These are phyloP conservation scores for Halocaridina rubra DNA, from an alignment of 2,888 invertebrate genomes.

Conservation along the genomic window DNA sequence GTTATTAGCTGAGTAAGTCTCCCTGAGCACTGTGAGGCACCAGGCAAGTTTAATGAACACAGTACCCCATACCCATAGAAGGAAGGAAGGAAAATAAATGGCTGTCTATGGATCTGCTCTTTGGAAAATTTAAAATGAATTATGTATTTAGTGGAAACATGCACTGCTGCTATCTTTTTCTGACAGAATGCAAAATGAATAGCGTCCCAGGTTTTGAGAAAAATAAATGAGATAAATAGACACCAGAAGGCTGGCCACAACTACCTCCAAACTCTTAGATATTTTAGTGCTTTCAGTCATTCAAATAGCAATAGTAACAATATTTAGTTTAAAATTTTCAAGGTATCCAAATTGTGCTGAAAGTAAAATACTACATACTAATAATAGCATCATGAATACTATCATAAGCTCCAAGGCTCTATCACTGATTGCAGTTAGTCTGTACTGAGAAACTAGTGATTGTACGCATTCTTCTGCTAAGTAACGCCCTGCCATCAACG, in stretches of 20 bases:
- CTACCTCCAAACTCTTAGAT: conserved; percentile 4
- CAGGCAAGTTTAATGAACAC: conserved; percentile 30
- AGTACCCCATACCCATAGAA: background rate
- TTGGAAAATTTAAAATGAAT: too few relatives aligned
- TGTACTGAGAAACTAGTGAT: too few relatives aligned
- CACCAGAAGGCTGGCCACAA: conserved; percentile 43
- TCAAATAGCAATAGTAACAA: background rate
- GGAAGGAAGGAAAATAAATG: too few relatives aligned
- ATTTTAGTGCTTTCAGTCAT: background rate
- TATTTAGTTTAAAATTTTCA: too few relatives aligned
- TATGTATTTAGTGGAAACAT: conserved; percentile 10
- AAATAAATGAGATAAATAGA: too few relatives aligned
- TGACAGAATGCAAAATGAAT: conserved; percentile 22
- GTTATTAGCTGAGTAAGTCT: conserved; percentile 59
- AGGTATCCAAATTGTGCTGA: too few relatives aligned
- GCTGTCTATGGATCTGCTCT: conserved; percentile 24
- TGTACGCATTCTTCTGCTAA: too few relatives aligned
- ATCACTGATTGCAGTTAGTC: too few relatives aligned
- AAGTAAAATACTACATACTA: too few relatives aligned
- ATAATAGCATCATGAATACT: too few relatives aligned
- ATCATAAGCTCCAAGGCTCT: too few relatives aligned
- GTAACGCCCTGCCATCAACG: too few relatives aligned
- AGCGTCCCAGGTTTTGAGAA: conserved; percentile 47
- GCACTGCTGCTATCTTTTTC: conserved; percentile 23
- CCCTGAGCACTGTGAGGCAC: conserved; percentile 54